Evolutionary conservation across 1,140 invertebrate species (phyloP).

Genomic region (Arctopsyche grandis): DNA sequence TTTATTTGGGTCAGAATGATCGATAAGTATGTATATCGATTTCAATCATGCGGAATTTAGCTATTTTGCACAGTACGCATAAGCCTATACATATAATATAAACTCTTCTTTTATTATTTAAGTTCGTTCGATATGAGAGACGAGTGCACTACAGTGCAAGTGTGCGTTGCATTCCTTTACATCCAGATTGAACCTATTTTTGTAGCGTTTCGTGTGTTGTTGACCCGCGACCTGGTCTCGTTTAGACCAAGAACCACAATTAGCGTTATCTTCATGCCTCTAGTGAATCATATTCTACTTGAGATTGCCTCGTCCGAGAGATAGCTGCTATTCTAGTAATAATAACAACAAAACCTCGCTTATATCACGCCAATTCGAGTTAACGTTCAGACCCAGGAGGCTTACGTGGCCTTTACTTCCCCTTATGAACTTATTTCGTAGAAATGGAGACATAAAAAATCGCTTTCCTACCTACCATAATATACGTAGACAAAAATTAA

Average conservation of each 20-base stretch:
- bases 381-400: not conserved
- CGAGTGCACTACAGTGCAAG: not conserved
- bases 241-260: conserved; percentile 16
- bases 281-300: conserved; percentile 17
- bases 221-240: conserved; percentile 38
- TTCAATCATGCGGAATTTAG: too few species aligned
- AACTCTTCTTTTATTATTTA: too few species aligned
- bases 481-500: not conserved
- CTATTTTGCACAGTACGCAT: not conserved
- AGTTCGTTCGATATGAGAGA: not conserved
- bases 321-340: not conserved
- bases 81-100: not conserved
- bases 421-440: not conserved
- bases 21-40: too few species aligned
- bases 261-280: conserved; percentile 23
- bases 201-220: conserved; percentile 22
- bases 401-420: not conserved
- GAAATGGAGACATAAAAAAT: not conserved
- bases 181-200: conserved; percentile 28
- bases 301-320: conserved; percentile 3
- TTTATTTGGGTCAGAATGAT: too few species aligned
- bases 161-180: conserved; percentile 22
- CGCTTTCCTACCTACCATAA: not conserved
- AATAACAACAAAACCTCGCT: not conserved
- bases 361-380: not conserved